phyloP scores from a whole-genome alignment of 1,140 invertebrate species.

The Pseudoatta argentina region DNA sequence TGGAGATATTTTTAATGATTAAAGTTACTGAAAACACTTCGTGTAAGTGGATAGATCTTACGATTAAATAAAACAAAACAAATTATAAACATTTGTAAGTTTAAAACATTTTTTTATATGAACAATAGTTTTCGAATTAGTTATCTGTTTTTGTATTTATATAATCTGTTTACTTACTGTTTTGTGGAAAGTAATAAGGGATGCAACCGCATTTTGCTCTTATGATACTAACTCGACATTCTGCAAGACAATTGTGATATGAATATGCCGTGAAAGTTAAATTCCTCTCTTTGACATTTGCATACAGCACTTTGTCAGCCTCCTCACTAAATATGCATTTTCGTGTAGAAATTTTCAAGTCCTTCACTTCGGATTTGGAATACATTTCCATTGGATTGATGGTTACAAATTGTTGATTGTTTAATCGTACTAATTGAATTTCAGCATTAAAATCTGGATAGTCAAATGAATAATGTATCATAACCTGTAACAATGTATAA shows the following conservation, averaged over 20 bases:
- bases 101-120: not conserved
- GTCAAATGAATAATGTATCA: constrained; percentile 89
- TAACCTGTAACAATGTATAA: constrained; percentile 81
- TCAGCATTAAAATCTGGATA: constrained; percentile 88
- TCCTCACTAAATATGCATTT: constrained; percentile 88
- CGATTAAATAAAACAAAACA: not conserved
- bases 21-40: too few relatives aligned
- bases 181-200: constrained; percentile 87
- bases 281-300: constrained; percentile 75
- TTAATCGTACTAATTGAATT: constrained; percentile 86
- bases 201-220: constrained; percentile 87
- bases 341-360: constrained; percentile 84
- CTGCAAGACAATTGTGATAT: constrained; percentile 89
- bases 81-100: not conserved
- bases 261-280: constrained; percentile 84
- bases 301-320: constrained; percentile 71
- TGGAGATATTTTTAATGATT: too few relatives aligned
- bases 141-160: not conserved
- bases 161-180: constrained; percentile 81
- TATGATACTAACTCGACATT: constrained; percentile 86
- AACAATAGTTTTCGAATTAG: not conserved
- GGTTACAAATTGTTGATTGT: constrained; percentile 87
- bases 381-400: constrained; percentile 88
- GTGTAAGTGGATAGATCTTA: too few relatives aligned
- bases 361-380: constrained; percentile 86